Evolutionary conservation across 1,140 invertebrate genomes (phyloP), one percentile per base, ranked within the genome.

Genomic region (Eriosoma lanigerum): DNA sequence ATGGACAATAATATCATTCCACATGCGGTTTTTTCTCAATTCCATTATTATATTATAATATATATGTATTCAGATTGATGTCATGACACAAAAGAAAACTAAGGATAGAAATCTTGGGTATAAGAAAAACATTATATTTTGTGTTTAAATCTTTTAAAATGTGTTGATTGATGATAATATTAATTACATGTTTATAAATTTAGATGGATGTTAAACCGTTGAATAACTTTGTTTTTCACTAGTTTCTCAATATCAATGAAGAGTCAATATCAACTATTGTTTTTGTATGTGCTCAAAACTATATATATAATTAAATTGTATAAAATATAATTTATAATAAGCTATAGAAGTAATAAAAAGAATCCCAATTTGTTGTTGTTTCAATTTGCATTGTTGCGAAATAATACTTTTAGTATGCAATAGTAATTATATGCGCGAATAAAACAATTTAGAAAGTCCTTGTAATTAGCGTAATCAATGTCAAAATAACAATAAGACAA

Each of bases 41-140:
- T 78, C 75, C 75, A 78, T 78, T 78, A 78, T 78, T 78, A 78
- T 62, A 44, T 26, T 60, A 78, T 76, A 56, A 75, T 75, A 56
- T 75, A 19, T 58, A 38, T 56, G 54, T 76, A 62, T 78, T 78
- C 75, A 60, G 75, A 62, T 76, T 46, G 56, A 78, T 48, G 29
- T 44, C 21, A 38, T 46, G 56, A 29, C 56, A 78, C 75, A 78
- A 78, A 46, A 78, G 75, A 78, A 24, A 26, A 78, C 21, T 26
- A 26, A 38, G 3, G 24, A 50, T 44, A 70, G 64, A 68, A 46
- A 46, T 46, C 64, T 38, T 29, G 68, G n/a, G 17, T 12, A 50
- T 8, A 52, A 46, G 29, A 52, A 72, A 64, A 50, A 48, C 10
- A 48, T 48, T 24, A 68, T 26, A 48, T 68, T 68, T 48, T 38